These are phyloP conservation scores for Himalopsyche phryganea DNA, from an alignment of 1,140 invertebrate genomes.

Conservation along the genomic window DNA sequence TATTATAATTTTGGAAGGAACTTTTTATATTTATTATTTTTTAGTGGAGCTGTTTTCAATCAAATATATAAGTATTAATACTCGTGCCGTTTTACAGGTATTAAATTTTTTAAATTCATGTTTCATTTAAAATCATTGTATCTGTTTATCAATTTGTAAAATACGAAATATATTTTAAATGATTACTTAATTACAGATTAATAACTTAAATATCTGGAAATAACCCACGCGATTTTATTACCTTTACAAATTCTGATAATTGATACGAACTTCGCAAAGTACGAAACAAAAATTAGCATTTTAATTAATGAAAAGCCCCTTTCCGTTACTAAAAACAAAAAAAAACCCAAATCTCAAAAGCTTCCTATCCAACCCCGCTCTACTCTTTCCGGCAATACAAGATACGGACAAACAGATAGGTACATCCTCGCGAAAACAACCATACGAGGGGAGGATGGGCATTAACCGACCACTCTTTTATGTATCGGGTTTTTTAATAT, in stretches of 20 bases:
- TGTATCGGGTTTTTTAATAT: constrained; percentile 16
- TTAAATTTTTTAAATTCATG: too few relatives aligned
- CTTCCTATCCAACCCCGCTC: neutral
- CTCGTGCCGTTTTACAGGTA: too few relatives aligned
- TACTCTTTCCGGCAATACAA: constrained; percentile 10
- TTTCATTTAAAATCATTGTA: too few relatives aligned
- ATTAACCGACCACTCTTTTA: constrained; percentile 23
- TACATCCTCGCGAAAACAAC: constrained; percentile 15
- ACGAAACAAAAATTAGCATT: constrained; percentile 28
- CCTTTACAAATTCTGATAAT: too few relatives aligned
- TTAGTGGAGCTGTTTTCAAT: too few relatives aligned
- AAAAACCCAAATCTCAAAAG: constrained; percentile 9
- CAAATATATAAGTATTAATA: too few relatives aligned
- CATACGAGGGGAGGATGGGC: constrained; percentile 10
- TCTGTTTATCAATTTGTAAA: too few relatives aligned
- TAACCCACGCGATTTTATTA: too few relatives aligned
- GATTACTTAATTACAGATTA: too few relatives aligned
- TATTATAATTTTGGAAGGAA: too few relatives aligned
- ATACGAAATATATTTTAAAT: too few relatives aligned
- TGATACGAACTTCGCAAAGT: neutral
- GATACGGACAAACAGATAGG: constrained; percentile 6
- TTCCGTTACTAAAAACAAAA: constrained; percentile 20
- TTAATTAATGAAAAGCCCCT: constrained; percentile 35
- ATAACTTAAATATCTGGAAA: constrained; percentile 29
- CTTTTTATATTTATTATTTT: too few relatives aligned